Evolutionary conservation across 2,797 vertebrate species (phyloP).

Genomic region (Phrynocephalus vlangalii): DNA sequence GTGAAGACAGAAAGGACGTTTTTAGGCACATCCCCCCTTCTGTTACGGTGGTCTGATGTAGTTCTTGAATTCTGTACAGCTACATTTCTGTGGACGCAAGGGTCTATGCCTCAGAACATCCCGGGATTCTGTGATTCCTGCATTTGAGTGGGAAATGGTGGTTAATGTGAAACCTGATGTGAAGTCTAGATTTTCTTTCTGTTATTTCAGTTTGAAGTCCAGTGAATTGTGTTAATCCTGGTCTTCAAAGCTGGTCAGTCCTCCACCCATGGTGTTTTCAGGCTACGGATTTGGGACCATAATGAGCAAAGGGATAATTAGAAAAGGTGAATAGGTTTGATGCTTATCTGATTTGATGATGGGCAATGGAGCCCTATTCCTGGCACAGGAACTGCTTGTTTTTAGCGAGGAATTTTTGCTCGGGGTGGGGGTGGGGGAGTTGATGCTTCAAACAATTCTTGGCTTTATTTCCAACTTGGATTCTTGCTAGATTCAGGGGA

Average conservation of each 20-base stretch:
- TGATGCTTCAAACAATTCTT: slow-evolving; percentile 32
- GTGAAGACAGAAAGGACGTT: too few relatives aligned
- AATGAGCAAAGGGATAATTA: slow-evolving; percentile 29
- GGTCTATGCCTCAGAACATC: too few relatives aligned
- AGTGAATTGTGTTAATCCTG: neutral
- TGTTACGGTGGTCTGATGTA: too few relatives aligned
- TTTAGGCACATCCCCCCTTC: too few relatives aligned
- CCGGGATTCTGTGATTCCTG: too few relatives aligned
- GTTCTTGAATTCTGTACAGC: too few relatives aligned
- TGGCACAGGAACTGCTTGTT: slow-evolving; percentile 49
- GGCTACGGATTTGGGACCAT: slow-evolving; percentile 27
- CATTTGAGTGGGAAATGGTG: neutral
- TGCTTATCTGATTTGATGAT: slow-evolving; percentile 37
- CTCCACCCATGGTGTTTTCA: slow-evolving; percentile 1
- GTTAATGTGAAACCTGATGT: neutral
- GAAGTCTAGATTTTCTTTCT: slow-evolving; percentile 10
- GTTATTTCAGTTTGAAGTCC: slow-evolving; percentile 28
- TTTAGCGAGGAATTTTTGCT: slow-evolving; percentile 36
- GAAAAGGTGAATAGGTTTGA: slow-evolving; percentile 35
- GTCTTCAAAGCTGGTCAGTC: neutral
- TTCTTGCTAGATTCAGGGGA: slow-evolving; percentile 13
- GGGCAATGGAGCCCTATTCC: slow-evolving; percentile 23
- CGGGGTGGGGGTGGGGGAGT: neutral
- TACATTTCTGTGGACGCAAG: too few relatives aligned
- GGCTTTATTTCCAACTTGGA: neutral